phyloP scores from a whole-genome alignment of 2,888 invertebrate genomes.

The Pseudococcus viburni region DNA sequence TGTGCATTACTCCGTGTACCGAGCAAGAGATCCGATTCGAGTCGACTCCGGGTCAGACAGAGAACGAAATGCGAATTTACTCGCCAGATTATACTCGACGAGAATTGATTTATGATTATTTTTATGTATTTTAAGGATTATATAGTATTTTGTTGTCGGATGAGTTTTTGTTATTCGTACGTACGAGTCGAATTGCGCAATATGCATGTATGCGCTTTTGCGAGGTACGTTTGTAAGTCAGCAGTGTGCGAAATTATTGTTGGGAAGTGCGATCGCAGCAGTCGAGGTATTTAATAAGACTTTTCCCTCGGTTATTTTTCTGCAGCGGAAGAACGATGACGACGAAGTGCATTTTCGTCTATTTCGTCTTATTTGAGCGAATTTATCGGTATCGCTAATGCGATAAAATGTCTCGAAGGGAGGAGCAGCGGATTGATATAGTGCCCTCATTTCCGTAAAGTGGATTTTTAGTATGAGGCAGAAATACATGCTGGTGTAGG shows the following conservation, averaged over 20 bases:
- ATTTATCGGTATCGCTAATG: not conserved
- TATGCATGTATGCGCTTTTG: not conserved
- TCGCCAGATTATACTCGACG: constrained; percentile 8
- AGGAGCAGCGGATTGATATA: not conserved
- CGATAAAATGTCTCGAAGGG: not conserved
- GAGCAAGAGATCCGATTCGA: not conserved
- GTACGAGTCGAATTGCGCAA: not conserved
- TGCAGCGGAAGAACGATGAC: not conserved
- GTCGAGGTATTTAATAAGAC: not conserved
- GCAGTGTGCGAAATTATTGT: not conserved
- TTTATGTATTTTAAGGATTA: constrained; percentile 57
- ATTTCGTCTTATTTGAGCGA: not conserved
- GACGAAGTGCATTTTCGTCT: not conserved
- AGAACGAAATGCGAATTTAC: not conserved
- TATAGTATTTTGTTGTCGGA: not conserved
- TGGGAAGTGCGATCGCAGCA: not conserved
- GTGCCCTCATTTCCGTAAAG: not conserved
- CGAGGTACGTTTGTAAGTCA: not conserved
- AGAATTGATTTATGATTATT: constrained; percentile 53
- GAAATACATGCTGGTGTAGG: not conserved
- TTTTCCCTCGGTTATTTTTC: not conserved
- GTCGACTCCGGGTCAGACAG: not conserved
- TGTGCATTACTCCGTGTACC: not conserved
- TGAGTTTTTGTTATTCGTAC: not conserved
- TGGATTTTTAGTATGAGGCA: too few species aligned